Conservation (phyloP, 2,888 invertebrate genomes). For the Papilio elwesi region DNA sequence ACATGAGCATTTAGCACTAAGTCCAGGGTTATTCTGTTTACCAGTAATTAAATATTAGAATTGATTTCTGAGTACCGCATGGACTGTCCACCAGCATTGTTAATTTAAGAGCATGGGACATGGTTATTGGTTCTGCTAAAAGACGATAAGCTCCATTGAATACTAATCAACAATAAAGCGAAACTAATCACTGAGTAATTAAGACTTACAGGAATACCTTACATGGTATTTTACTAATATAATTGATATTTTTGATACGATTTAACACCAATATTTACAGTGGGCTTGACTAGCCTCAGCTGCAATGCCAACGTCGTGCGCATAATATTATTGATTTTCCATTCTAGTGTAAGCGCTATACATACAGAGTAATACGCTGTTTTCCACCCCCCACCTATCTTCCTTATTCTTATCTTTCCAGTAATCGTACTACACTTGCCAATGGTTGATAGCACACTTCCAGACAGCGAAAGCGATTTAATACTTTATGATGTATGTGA, state of each 20-base stretch:
- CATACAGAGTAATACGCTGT: too few species aligned
- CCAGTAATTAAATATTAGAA: background rate
- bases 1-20: too few species aligned
- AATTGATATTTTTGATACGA: background rate
- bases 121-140: constrained; percentile 4
- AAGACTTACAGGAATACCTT: background rate
- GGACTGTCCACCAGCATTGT: background rate
- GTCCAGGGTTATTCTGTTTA: background rate
- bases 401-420: too few species aligned
- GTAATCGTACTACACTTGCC: too few species aligned
- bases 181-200: constrained; percentile 6
- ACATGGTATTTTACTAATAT: background rate
- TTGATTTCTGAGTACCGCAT: background rate
- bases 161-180: constrained; percentile 11
- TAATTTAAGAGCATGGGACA: constrained; percentile 2
- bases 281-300: too few species aligned
- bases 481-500: too few species aligned
- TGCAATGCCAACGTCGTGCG: too few species aligned
- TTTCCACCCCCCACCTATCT: too few species aligned
- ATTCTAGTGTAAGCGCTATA: too few species aligned
- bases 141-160: constrained; percentile 6
- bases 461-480: too few species aligned
- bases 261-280: background rate
- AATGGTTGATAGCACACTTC: too few species aligned
- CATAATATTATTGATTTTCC: too few species aligned